Base-by-base conservation (phyloP, 2,888 invertebrate genomes). In the Notocelia uddmanniana region DNA sequence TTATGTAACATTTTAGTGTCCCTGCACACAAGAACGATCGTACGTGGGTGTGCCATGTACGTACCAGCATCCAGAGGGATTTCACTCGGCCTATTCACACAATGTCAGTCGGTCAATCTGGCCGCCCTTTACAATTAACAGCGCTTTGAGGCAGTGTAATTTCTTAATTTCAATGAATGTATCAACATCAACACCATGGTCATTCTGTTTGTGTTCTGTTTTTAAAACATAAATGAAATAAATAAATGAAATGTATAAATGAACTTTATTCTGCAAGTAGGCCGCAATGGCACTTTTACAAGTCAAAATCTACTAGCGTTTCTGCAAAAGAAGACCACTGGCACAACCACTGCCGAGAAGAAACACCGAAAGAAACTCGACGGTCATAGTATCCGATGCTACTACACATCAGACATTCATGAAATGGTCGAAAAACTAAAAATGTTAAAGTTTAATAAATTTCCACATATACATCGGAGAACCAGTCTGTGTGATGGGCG, bases 51-150 rank as follows among this genome's bases (percentile, higher is more conserved):
- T 50, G 45, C 50, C 41, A 41, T 62, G 60, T 64, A 58, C 41
- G 66, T 71, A 55, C 73, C 74, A 79, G 68, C 77, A 74, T 77
- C 75, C 76, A 74, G 73, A 76, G 76, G 80, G 77, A 77, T 80
- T 77, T 75, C 77, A 75, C 75, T 77, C 74, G 68, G 76, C 76
- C 78, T 76, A 79, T 74, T 69, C 71, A 69, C 70, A 76, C 73
- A 48, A 75, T 77, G 79, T 77, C 75, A 79, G 74, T 77, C 79
- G 79, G 80, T 77, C 79, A 79, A 73, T 77, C 73, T 74, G 74
- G 74, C 68, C 68, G 71, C 74, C 74, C 75, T 76, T 74, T 67
- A 48, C 70, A 68, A 57, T 60, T 57, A 34, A 67, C 50, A 59
- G 31, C 48, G 41, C 54, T 72, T 72, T 26, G 55, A 48, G n/a